A percentile compares a stretch with the other conserved stretches of the same genome.
phyloP scores from a whole-genome alignment of 1,140 invertebrate genomes.

The Melipona quadrifasciata region DNA sequence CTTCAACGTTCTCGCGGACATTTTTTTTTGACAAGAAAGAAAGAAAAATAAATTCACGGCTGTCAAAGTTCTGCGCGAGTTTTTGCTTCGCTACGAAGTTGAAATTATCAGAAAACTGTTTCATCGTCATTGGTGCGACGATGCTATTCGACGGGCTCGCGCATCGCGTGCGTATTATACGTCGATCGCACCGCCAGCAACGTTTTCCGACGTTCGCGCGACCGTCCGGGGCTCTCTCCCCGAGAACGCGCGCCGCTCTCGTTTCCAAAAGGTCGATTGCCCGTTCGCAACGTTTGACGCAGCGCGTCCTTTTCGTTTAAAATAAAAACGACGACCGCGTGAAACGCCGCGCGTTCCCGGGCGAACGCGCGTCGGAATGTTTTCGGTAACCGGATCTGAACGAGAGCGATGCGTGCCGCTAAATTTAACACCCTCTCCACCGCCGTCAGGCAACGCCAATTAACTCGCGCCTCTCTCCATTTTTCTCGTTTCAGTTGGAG shows the following conservation, averaged over 20 bases:
- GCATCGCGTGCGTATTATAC: not conserved
- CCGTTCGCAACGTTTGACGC: not conserved
- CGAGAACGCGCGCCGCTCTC: not conserved
- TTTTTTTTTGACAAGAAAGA: too few species aligned
- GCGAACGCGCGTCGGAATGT: not conserved
- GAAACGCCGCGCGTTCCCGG: not conserved
- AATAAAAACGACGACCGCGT: conserved; percentile 25
- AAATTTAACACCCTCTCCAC: not conserved
- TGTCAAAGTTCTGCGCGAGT: too few species aligned
- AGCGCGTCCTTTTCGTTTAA: not conserved
- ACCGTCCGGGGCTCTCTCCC: not conserved
- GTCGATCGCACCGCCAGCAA: not conserved
- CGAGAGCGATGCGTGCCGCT: conserved; percentile 4
- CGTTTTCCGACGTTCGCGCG: conserved; percentile 17
- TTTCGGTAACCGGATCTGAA: conserved; percentile 29
- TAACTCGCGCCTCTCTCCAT: conserved; percentile 6
- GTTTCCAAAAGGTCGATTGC: not conserved
- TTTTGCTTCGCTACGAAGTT: too few species aligned
- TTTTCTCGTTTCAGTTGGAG: conserved; percentile 50
- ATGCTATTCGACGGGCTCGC: too few species aligned
- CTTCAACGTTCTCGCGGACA: too few species aligned
- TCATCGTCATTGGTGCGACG: too few species aligned
- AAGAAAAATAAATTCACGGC: too few species aligned
- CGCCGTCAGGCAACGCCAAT: not conserved
- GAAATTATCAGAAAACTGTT: too few species aligned